Conservation (phyloP, 2,888 invertebrate genomes). For the Erebia ligea region DNA sequence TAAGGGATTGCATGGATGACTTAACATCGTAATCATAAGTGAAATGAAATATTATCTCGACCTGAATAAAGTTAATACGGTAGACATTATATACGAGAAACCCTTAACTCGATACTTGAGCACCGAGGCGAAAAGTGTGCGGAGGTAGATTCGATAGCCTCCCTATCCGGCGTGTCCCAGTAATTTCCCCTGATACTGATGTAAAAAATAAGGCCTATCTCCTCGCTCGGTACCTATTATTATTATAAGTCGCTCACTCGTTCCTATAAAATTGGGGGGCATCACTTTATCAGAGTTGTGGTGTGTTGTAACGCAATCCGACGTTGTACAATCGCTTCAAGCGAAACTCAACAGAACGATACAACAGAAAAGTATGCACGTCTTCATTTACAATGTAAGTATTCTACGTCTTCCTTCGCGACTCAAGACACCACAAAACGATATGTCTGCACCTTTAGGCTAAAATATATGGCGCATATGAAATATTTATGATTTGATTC, state of each 20-base stretch:
- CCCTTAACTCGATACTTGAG: slow-evolving; percentile 23
- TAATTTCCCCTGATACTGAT: slow-evolving; percentile 52
- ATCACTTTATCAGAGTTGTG: too few species aligned
- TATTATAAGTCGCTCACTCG: slow-evolving; percentile 17
- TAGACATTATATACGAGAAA: slow-evolving; percentile 16
- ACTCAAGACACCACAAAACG: too few species aligned
- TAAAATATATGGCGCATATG: too few species aligned
- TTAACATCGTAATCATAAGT: neutral
- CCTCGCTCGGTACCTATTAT: slow-evolving; percentile 9
- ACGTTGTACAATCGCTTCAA: too few species aligned
- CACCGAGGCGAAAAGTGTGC: slow-evolving; percentile 25
- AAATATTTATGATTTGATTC: too few species aligned
- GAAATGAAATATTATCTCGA: slow-evolving; percentile 17
- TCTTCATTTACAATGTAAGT: too few species aligned
- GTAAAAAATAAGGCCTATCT: slow-evolving; percentile 41
- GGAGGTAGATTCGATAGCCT: slow-evolving; percentile 37
- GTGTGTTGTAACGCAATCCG: too few species aligned
- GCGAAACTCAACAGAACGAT: too few species aligned
- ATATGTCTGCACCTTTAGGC: too few species aligned
- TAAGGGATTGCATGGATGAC: too few species aligned
- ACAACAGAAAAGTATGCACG: too few species aligned
- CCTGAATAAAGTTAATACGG: slow-evolving; percentile 22
- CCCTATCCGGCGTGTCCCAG: slow-evolving; percentile 37
- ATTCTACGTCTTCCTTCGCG: too few species aligned
- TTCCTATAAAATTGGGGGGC: neutral